These are phyloP conservation scores for Mycteria americana DNA, from an alignment of 2,797 vertebrate genomes.

Conservation along the genomic window DNA sequence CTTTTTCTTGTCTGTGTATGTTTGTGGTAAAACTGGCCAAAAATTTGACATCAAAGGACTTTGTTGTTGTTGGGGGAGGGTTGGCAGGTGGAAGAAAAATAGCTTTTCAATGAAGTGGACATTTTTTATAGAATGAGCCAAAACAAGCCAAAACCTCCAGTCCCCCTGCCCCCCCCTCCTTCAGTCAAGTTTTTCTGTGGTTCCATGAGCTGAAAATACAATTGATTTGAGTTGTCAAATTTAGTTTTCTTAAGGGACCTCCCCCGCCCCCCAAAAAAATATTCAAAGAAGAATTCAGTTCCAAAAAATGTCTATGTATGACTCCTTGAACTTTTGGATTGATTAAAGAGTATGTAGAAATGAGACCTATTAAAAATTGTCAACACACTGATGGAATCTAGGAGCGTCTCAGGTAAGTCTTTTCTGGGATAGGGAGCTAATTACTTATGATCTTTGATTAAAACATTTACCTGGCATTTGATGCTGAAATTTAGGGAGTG, in stretches of 20 bases:
- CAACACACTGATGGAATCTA: too few species aligned
- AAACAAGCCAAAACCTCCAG: not conserved
- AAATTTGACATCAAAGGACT: not conserved
- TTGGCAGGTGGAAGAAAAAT: not conserved
- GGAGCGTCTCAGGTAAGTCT: not conserved
- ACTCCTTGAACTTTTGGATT: too few species aligned
- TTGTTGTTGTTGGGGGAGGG: not conserved
- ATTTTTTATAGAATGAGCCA: not conserved
- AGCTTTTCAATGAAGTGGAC: not conserved
- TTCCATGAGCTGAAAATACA: not conserved
- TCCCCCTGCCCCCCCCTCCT: fast-evolving
- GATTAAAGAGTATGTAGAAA: not conserved
- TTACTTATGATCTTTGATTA: not conserved
- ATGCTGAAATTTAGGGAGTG: not conserved
- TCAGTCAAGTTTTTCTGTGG: not conserved
- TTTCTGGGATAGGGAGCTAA: not conserved
- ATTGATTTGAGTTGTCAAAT: not conserved
- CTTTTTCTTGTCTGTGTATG: not conserved
- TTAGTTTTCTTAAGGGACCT: not conserved
- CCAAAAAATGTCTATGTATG: not conserved
- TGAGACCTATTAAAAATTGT: not conserved
- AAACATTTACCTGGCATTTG: not conserved
- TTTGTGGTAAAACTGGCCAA: not conserved
- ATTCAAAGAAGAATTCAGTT: not conserved
- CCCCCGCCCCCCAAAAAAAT: not conserved